Evolutionary conservation across 2,888 invertebrate species (phyloP).

Genomic region (Vesta saturnalis): DNA sequence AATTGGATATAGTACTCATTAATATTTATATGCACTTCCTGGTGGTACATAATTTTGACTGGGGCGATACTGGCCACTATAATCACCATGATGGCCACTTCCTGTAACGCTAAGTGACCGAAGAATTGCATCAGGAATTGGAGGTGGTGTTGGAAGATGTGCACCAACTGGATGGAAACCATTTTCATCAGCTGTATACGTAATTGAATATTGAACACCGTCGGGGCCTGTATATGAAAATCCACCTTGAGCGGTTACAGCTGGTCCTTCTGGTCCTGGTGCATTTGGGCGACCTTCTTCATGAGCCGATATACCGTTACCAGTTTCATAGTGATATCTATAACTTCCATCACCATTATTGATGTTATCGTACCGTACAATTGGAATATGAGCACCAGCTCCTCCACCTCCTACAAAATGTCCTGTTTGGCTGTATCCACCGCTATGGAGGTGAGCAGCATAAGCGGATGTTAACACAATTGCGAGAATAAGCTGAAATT

Average conservation of each 20-base stretch:
- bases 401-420: conserved; percentile 6
- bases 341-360: conserved; percentile 74
- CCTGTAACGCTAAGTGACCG: conserved; percentile 45
- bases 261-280: conserved; percentile 44
- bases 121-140: conserved; percentile 68
- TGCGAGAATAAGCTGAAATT: conserved; percentile 27
- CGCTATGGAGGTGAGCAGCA: conserved; percentile 13
- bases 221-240: conserved; percentile 70
- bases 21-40: conserved; percentile 21
- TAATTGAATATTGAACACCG: conserved; percentile 66
- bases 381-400: conserved; percentile 64
- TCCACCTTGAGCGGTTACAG: conserved; percentile 63
- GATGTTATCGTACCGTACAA: conserved; percentile 68
- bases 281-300: conserved; percentile 58
- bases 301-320: conserved; percentile 71
- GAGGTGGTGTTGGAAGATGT: conserved; percentile 69
- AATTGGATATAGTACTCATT: too few species aligned
- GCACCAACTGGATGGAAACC: conserved; percentile 68
- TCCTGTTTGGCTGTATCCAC: conserved; percentile 11
- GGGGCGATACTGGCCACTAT: conserved; percentile 51
- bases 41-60: conserved; percentile 26
- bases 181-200: conserved; percentile 68
- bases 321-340: conserved; percentile 70
- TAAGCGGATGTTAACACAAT: conserved; percentile 19
- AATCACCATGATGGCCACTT: conserved; percentile 34